phyloP scores from a whole-genome alignment of 2,797 vertebrate species.

The Poeciliopsis gracilis region DNA sequence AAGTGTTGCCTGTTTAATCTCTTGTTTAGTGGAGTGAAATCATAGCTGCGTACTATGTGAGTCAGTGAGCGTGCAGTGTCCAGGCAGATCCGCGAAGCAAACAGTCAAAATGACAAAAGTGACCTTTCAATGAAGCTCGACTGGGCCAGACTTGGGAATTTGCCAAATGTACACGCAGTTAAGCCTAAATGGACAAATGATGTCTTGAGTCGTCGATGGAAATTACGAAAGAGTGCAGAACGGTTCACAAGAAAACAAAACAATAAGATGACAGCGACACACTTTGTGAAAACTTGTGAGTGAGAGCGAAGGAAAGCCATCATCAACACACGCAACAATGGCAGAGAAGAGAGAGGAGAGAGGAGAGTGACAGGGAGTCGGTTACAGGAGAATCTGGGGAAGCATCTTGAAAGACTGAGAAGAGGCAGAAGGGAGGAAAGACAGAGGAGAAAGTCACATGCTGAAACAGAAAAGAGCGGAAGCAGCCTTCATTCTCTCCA shows the following conservation, averaged over 20 bases:
- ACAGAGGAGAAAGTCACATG: conserved; percentile 75
- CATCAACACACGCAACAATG: conserved; percentile 5
- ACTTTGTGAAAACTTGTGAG: conserved; percentile 13
- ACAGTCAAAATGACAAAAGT: conserved; percentile 43
- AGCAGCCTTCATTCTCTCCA: conserved; percentile 70
- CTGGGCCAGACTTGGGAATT: conserved; percentile 59
- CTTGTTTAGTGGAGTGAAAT: conserved; percentile 32
- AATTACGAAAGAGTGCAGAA: conserved; percentile 7
- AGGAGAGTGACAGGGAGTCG: conserved; percentile 20
- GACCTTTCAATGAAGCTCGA: conserved; percentile 53
- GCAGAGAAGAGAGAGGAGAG: conserved; percentile 7
- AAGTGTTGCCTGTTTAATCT: conserved; percentile 29
- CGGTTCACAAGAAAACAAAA: conserved; percentile 3
- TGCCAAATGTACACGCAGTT: conserved; percentile 54
- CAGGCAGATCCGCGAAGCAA: conserved; percentile 39
- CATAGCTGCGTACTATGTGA: conserved; percentile 32
- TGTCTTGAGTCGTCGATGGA: conserved; percentile 73
- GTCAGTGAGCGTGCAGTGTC: conserved; percentile 39
- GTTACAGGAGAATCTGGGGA: conserved; percentile 28
- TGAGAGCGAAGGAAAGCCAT: conserved; percentile 5
- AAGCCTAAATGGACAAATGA: conserved; percentile 51
- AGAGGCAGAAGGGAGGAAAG: conserved; percentile 37
- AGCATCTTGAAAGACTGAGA: conserved; percentile 43
- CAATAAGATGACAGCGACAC: conserved; percentile 2
- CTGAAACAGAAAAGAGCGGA: conserved; percentile 78